Evolutionary conservation across 2,797 vertebrate species (phyloP).

Genomic region (Falco naumanni): DNA sequence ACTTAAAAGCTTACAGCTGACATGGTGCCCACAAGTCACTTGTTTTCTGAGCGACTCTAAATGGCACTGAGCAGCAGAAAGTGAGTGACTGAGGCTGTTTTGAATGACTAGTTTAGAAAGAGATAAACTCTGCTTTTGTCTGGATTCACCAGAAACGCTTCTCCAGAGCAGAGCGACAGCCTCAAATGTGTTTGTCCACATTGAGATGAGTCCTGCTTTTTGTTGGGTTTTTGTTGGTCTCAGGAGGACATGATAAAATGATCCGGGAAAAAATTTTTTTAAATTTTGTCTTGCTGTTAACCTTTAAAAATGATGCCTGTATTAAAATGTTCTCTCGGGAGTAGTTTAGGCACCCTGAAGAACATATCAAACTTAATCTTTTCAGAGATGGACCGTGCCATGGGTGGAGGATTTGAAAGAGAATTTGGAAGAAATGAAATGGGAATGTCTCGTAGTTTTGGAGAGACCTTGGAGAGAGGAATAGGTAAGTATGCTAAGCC

Average conservation of each 20-base stretch:
- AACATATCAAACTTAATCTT: conserved; percentile 46
- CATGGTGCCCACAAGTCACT: neutral
- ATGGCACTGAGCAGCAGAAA: neutral
- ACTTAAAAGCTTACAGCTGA: neutral
- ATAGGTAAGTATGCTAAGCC: conserved; percentile 80
- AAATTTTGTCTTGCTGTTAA: neutral
- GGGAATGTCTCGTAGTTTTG: conserved; percentile 90
- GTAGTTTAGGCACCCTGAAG: neutral
- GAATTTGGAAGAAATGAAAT: conserved; percentile 93
- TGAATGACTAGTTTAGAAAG: neutral
- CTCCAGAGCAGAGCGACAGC: neutral
- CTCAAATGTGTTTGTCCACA: neutral
- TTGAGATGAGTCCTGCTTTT: neutral
- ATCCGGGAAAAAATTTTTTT: neutral
- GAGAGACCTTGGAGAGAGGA: conserved; percentile 90
- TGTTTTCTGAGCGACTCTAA: neutral
- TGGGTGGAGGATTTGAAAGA: conserved; percentile 90
- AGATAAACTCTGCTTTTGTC: neutral
- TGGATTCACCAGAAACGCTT: neutral
- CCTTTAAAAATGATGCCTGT: neutral
- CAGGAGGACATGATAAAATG: accelerated
- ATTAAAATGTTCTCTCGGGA: neutral
- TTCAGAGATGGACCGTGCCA: conserved; percentile 90
- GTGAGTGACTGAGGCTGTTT: accelerated
- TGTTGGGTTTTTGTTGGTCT: neutral